Conservation (phyloP, 2,888 invertebrate genomes). For the Brachycybe producta region DNA sequence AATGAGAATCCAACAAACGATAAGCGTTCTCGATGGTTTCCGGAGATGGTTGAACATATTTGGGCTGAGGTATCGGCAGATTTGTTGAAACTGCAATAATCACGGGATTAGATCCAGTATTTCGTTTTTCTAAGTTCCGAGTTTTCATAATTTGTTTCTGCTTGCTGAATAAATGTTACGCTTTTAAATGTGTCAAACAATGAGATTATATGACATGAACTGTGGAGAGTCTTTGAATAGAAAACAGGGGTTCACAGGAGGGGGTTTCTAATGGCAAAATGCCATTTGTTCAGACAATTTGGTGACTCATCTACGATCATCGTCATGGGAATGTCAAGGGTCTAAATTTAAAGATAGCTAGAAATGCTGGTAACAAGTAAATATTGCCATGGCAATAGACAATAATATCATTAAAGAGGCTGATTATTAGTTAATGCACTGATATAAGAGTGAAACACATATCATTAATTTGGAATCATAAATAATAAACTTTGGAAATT, state of each 20-base stretch:
- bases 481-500: neutral
- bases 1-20: conserved; percentile 64
- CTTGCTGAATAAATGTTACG: too few species aligned
- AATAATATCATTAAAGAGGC: neutral
- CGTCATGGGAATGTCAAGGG: too few species aligned
- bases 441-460: neutral
- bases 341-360: neutral
- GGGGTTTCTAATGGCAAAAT: too few species aligned
- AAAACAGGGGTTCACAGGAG: too few species aligned
- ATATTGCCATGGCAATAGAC: neutral
- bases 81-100: neutral
- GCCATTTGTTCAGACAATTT: too few species aligned
- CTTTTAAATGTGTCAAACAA: too few species aligned
- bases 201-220: too few species aligned
- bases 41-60: neutral
- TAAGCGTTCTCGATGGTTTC: conserved; percentile 53
- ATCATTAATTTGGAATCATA: neutral
- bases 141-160: too few species aligned
- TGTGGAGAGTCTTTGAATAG: too few species aligned
- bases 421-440: neutral
- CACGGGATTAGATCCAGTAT: neutral
- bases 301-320: too few species aligned
- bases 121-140: too few species aligned
- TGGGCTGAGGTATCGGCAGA: neutral
- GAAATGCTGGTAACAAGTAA: neutral